A percentile compares a stretch with the other conserved stretches of the same genome.
Conservation (phyloP, 2,113 vertebrate genomes). For the Archocentrus centrarchus region DNA sequence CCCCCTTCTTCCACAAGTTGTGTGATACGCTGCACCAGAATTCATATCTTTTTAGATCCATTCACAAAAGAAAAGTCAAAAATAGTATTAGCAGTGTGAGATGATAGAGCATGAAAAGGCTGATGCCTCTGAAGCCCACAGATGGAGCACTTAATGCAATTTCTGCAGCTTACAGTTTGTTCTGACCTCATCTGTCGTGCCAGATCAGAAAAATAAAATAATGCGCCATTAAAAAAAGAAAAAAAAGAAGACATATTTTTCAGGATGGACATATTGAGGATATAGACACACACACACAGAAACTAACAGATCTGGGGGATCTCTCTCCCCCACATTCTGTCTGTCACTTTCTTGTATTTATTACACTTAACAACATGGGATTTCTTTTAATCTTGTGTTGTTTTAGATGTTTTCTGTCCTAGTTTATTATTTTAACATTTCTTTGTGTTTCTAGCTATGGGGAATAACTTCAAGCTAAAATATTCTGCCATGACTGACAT, state of each 20-base stretch:
- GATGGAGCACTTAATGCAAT: constrained; percentile 79
- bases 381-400: constrained; percentile 17
- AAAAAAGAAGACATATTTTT: constrained; percentile 51
- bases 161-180: constrained; percentile 79
- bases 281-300: constrained; percentile 27
- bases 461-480: not conserved
- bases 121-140: constrained; percentile 65
- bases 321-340: constrained; percentile 7
- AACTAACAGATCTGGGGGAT: not conserved
- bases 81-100: constrained; percentile 47
- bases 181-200: constrained; percentile 73
- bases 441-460: not conserved
- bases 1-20: not conserved
- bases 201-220: constrained; percentile 75
- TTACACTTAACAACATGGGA: constrained; percentile 11
- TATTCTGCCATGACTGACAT: not conserved
- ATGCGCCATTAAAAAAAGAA: constrained; percentile 65
- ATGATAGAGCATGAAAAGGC: constrained; percentile 60
- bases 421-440: constrained; percentile 15
- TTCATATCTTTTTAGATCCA: constrained; percentile 26
- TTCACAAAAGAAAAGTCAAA: constrained; percentile 47
- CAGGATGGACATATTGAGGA: constrained; percentile 63
- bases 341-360: constrained; percentile 38
- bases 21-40: not conserved
- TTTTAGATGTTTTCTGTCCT: constrained; percentile 25